Base-by-base conservation (phyloP, 2,113 vertebrate species). In the Catagonus wagneri region DNA sequence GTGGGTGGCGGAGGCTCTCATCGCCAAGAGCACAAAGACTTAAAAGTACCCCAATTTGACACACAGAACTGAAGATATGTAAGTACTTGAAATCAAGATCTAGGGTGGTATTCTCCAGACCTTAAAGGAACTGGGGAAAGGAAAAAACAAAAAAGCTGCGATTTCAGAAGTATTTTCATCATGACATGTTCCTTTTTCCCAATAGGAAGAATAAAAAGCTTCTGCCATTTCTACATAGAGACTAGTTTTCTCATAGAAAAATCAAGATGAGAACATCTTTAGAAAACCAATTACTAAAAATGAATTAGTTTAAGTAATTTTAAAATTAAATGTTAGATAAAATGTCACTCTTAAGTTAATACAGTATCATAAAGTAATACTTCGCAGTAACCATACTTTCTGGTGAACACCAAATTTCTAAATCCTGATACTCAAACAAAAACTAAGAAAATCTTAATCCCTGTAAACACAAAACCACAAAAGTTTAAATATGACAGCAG, bases 261-360 rank as follows among this genome's bases (percentile, higher is more conserved):
- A n/a, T 19, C 32, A 87, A 50, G 27, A 83, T 75, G 0, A 81
- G 3, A 84, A n/a, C 19, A 90, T 27, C 61, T 90, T n/a, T 3
- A 97, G 58, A 90, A 95, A 92, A 92, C 7, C 12, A 87, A 83
- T 34, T 79, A 89, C 34, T 69, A 86, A 95, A 96, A 89, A 13
- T 81, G 4, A 86, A 92, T 44, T 44, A 8, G n/a, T n/a, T n/a
- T n/a, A n/a, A n/a, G n/a, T n/a, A 69, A 84, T 76, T 36, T 32
- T 86, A 27, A 90, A 79, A 86, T 34, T 75, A 95, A 22, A 3
- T 50, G 85, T 32, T 65, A 88, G 54, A 63, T 71, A 65, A 83
- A 85, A 93, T 78, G 68, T 89, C 69, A 91, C 79, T 96, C 36
- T 58, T 85, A 95, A 90, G 36, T 88, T 88, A 75, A 0, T 86